Conservation (phyloP, 2,113 vertebrate species). For the Pyrgilauda ruficollis region DNA sequence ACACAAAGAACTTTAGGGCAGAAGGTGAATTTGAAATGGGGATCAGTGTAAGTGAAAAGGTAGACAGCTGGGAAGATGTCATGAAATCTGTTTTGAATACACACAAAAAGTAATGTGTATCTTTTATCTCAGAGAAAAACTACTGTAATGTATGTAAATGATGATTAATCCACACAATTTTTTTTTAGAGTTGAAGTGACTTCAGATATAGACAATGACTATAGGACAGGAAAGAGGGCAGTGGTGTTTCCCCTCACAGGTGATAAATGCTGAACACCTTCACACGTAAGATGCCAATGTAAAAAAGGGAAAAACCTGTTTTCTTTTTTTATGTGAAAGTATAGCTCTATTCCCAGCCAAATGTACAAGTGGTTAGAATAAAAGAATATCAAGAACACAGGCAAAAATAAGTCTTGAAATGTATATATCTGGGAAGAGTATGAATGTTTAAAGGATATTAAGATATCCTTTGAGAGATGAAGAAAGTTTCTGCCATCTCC, state of each 20-base stretch:
- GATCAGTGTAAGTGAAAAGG: background rate
- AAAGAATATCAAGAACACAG: background rate
- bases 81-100: background rate
- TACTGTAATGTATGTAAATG: background rate
- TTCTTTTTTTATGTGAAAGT: background rate
- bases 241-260: background rate
- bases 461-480: slow-evolving; percentile 48
- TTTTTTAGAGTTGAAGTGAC: background rate
- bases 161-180: background rate
- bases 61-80: background rate
- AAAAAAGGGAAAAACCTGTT: background rate
- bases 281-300: background rate
- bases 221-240: background rate
- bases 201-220: background rate
- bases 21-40: background rate
- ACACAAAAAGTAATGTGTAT: background rate
- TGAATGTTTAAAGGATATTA: slow-evolving; percentile 65
- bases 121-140: background rate
- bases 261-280: background rate
- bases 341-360: background rate
- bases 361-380: background rate
- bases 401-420: slow-evolving; percentile 31
- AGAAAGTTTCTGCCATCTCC: slow-evolving; percentile 48
- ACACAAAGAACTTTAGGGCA: background rate
- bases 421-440: slow-evolving; percentile 51